A percentile compares a stretch with the other conserved stretches of the same genome.
Evolutionary conservation across 2,113 vertebrate species (phyloP).

Genomic region (Muscicapa adusta): DNA sequence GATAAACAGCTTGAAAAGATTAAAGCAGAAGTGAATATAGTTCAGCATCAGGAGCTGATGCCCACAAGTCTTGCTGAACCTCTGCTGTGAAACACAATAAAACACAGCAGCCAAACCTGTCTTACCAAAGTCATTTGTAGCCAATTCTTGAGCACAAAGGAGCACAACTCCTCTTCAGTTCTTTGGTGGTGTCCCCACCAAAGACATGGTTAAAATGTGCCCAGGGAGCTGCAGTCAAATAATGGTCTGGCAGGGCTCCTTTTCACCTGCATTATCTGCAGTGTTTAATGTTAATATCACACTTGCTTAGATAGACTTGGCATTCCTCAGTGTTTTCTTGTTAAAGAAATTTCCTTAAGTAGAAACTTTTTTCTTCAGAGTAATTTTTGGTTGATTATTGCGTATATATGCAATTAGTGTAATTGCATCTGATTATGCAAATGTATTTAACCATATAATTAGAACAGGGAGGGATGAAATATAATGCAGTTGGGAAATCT

Average conservation of each 20-base stretch:
- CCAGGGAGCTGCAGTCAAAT: not conserved
- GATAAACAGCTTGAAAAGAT: not conserved
- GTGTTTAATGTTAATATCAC: not conserved
- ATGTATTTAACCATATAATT: slow-evolving; percentile 41
- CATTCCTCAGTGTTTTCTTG: not conserved
- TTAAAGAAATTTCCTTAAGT: slow-evolving; percentile 46
- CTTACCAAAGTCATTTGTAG: not conserved
- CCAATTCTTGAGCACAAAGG: not conserved
- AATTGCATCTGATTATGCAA: slow-evolving; percentile 66
- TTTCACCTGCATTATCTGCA: not conserved
- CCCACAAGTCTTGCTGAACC: not conserved
- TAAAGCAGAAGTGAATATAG: not conserved
- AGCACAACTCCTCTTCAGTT: not conserved
- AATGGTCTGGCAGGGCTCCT: not conserved
- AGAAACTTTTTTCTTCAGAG: slow-evolving; percentile 39
- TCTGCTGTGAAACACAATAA: not conserved
- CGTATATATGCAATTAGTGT: slow-evolving; percentile 63
- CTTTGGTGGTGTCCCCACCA: not conserved
- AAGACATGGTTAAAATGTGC: not conserved
- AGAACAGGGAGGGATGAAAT: slow-evolving; percentile 21
- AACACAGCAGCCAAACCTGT: not conserved
- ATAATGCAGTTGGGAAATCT: slow-evolving; percentile 23
- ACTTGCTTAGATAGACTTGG: not conserved
- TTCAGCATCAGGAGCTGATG: not conserved
- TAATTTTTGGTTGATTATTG: slow-evolving; percentile 64